Evolutionary conservation across 1,140 invertebrate species (phyloP), one percentile per base, ranked within the genome.

Genomic region (Hormaphis cornu): DNA sequence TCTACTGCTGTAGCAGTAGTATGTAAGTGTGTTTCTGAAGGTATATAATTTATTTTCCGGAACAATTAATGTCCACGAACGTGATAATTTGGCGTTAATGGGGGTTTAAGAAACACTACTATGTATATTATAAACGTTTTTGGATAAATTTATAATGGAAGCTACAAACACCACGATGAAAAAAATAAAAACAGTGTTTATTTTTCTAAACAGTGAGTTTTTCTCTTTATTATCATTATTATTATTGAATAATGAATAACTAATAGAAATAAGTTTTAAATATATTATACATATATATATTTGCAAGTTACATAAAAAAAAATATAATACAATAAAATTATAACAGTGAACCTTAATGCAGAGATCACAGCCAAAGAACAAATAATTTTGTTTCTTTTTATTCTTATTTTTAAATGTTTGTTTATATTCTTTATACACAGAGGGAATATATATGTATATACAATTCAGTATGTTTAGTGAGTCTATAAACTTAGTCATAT

Each of bases 291-390:
- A 66, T 35, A n/a, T 44, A 66, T 42, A 20, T 63, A 9, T 42
- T 66, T 66, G 50, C 44, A 66, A 5, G 12, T 50, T 20, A 48
- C 48, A 50, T 50, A 66, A 44, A 61, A 61, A 63, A 63, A 63
- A 44, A 12, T 66, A 66, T 66, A 48, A 66, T 66, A 66, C 61
- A 66, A 66, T 66, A 28, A 66, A 66, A 66, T 66, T 66, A 66
- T 66, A 66, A 66, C 61, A 66, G 61, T 66, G 61, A 66, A 66
- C 61, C 61, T 66, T 66, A 66, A 66, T 66, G 61, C 61, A 66
- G 61, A 66, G 61, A 66, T 66, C 61, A 66, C 61, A 66, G 61
- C 61, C 61, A 66, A 66, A 66, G 61, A 66, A 66, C 28, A 50
- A 35, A 50, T 66, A 20, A 24, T 48, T 61, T 33, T 46, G 28